Evolutionary conservation across 2,797 vertebrate species (phyloP), one percentile per base, ranked within the genome.

Genomic region (Hippopotamyrus pictus): DNA sequence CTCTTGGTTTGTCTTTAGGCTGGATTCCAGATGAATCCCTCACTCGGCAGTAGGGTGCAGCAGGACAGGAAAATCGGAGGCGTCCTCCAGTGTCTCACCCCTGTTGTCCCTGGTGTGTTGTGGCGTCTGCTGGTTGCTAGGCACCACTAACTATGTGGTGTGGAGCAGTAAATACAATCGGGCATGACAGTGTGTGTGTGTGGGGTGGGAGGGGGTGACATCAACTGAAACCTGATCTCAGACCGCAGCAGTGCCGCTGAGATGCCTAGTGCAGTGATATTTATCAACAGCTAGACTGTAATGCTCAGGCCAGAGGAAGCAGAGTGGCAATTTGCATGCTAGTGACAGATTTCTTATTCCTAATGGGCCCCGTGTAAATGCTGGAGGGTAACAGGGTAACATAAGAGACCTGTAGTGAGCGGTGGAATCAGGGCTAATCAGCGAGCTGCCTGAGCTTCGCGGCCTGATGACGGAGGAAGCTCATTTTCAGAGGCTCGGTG

Each of bases 121-220:
- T 94, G 92, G 88, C 46, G 88, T 90, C 93, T 93, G 91, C 90
- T 89, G 83, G 94, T 96, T 95, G 95, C 95, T 94, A 95, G 93
- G 95, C 93, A 94, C 94, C 91, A 91, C 91, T 90, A 92, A 89
- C 89, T 92, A 90, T 91, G 57, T 25, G 29, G 22, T 53, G 51
- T 22, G 53, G 6, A 89, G 79, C 53, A 79, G 84, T 87, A 89
- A 88, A 90, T 76, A 22, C 86, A 87, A 87, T 87, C 5, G 33
- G 33, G 86, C 29, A 62, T 19, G 53, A 85, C 65, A 88, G 54
- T 37, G 37, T 25, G 65, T n/a, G 22, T 50, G 88, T 88, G 86
- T 0, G 59, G 57, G 2, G n/a, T 7, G 57, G 25, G 29, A 48
- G 48, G 59, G 48, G 46, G 62, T 25, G 8, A 69, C 86, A 62